phyloP scores from a whole-genome alignment of 2,888 invertebrate genomes.

The Tortricodes alternella region DNA sequence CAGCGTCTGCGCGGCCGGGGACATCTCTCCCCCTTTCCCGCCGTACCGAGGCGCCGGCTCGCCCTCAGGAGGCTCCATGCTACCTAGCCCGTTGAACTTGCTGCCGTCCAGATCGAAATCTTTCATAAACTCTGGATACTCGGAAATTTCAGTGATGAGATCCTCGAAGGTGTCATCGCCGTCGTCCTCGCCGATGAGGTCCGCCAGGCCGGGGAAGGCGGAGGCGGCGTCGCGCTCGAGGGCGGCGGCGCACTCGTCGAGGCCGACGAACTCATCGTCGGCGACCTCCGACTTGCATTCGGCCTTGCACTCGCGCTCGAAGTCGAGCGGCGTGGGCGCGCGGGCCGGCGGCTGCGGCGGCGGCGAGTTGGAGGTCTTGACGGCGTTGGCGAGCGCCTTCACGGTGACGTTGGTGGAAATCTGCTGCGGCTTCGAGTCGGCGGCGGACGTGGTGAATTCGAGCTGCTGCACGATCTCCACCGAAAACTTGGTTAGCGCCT shows the following conservation, averaged over 20 bases:
- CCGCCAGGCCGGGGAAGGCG: conserved; percentile 90
- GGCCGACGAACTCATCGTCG: conserved; percentile 92
- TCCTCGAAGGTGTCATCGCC: conserved; percentile 93
- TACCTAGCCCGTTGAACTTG: conserved; percentile 60
- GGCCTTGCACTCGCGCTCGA: conserved; percentile 89
- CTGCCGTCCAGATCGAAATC: conserved; percentile 87
- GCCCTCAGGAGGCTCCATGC: conserved; percentile 74
- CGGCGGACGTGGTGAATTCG: conserved; percentile 94
- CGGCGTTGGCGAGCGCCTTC: conserved; percentile 83
- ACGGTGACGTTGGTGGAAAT: conserved; percentile 96
- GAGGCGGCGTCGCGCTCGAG: conserved; percentile 92
- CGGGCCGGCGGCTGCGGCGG: conserved; percentile 76
- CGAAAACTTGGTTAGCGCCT: conserved; percentile 88
- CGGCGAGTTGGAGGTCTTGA: conserved; percentile 71
- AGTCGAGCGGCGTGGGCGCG: conserved; percentile 91
- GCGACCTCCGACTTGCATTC: conserved; percentile 92
- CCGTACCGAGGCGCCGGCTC: conserved; percentile 75
- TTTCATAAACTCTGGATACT: conserved; percentile 91
- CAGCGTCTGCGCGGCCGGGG: conserved; percentile 96
- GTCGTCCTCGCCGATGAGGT: conserved; percentile 92
- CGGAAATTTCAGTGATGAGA: conserved; percentile 93
- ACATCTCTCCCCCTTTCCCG: conserved; percentile 85
- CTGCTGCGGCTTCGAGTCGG: conserved; percentile 93
- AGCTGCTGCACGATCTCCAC: conserved; percentile 96
- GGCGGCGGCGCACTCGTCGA: conserved; percentile 92